Evolutionary conservation across 1,140 invertebrate species (phyloP).

Genomic region (Pseudomyrmex concolor): DNA sequence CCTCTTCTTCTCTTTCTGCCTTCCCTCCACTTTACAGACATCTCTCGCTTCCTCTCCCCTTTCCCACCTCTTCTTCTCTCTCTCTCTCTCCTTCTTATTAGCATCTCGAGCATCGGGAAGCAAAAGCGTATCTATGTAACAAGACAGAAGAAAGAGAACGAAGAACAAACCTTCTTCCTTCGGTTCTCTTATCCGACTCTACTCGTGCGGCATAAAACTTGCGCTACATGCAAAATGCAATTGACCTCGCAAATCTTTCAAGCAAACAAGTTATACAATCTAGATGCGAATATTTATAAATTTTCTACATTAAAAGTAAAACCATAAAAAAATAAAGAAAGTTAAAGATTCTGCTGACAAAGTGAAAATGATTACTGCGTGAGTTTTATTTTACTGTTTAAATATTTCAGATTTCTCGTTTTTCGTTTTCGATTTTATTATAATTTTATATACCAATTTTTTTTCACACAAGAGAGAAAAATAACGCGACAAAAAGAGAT

Average conservation of each 20-base stretch:
- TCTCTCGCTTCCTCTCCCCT: background rate
- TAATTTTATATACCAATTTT: background rate
- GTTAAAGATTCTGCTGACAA: background rate
- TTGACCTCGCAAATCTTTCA: constrained; percentile 29
- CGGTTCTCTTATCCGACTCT: constrained; percentile 4
- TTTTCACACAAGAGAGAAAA: no score
- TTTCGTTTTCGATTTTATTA: background rate
- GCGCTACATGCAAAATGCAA: constrained; percentile 47
- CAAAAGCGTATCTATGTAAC: constrained; percentile 72
- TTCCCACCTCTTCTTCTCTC: background rate
- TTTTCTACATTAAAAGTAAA: background rate
- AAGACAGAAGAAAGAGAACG: constrained; percentile 47
- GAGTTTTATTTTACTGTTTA: background rate
- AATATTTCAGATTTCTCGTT: background rate
- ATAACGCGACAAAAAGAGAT: no score
- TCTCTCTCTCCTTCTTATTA: constrained; percentile 32
- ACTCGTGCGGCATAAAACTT: constrained; percentile 50
- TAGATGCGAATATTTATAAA: background rate
- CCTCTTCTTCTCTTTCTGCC: background rate
- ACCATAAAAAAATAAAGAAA: background rate
- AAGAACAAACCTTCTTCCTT: constrained; percentile 59
- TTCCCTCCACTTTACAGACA: background rate
- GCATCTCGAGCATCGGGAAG: constrained; percentile 72
- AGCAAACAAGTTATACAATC: background rate
- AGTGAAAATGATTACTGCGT: background rate